Conservation (phyloP, 2,113 vertebrate species). For the Xerus inauris region DNA sequence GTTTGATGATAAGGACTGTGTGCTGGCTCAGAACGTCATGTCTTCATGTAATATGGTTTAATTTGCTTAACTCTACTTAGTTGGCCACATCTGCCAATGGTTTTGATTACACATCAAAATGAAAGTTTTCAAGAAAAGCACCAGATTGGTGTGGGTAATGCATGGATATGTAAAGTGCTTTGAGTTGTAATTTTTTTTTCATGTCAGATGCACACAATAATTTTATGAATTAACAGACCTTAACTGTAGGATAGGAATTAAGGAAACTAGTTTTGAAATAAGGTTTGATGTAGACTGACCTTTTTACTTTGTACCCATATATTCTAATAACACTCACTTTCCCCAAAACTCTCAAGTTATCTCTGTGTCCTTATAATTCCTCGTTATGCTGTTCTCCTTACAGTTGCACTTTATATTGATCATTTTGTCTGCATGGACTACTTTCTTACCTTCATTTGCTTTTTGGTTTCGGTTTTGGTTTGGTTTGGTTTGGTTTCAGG, state of each 20-base stretch:
- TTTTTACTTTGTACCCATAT: background rate
- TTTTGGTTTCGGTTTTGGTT: too few relatives aligned
- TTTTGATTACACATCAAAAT: constrained; percentile 65
- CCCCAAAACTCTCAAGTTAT: background rate
- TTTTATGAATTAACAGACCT: constrained; percentile 24
- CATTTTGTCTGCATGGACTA: background rate
- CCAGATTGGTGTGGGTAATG: background rate
- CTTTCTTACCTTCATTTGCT: background rate
- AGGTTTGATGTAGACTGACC: background rate
- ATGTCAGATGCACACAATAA: background rate
- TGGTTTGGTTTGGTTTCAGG: background rate
- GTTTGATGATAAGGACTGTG: constrained; percentile 67
- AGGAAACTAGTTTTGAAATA: background rate
- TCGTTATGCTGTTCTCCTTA: background rate
- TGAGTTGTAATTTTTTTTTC: background rate
- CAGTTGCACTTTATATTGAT: background rate
- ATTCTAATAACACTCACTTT: background rate
- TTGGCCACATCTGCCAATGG: constrained; percentile 11
- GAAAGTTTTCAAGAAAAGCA: constrained; percentile 38
- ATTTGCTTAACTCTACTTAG: constrained; percentile 67
- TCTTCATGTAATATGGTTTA: constrained; percentile 58
- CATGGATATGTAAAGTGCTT: background rate
- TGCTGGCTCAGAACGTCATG: background rate
- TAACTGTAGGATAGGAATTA: background rate
- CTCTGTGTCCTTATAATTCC: background rate